A percentile compares a stretch with the other conserved stretches of the same genome.
phyloP scores from a whole-genome alignment of 2,113 vertebrate species.

The Zingel zingel region DNA sequence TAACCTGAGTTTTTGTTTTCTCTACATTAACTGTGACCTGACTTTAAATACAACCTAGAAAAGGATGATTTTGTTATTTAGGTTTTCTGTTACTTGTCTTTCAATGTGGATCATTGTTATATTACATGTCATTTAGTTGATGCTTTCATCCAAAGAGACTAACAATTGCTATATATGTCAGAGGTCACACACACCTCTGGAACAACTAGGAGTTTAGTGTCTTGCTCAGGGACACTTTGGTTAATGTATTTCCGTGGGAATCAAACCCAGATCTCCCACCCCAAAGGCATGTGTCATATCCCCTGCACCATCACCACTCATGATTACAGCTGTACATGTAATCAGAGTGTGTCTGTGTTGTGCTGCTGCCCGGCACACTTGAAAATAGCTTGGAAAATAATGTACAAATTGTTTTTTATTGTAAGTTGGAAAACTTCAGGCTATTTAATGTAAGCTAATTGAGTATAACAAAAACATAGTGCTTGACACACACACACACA shows the following conservation, averaged over 20 bases:
- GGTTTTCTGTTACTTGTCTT: conserved; percentile 1
- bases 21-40: neutral
- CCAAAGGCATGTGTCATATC: too few species aligned
- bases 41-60: neutral
- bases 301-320: too few species aligned
- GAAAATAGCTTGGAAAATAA: conserved; percentile 12
- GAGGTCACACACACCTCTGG: too few species aligned
- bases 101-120: neutral
- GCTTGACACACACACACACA: conserved; percentile 19
- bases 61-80: neutral
- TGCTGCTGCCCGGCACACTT: neutral
- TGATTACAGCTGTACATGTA: conserved; percentile 16
- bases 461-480: conserved; percentile 26
- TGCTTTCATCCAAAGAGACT: too few species aligned
- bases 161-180: too few species aligned
- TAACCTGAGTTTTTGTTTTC: neutral
- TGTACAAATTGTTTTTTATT: conserved; percentile 1
- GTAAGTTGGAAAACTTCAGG: conserved; percentile 41
- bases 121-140: too few species aligned
- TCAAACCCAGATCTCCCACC: too few species aligned
- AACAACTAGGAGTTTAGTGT: too few species aligned
- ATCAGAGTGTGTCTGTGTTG: neutral
- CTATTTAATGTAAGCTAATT: conserved; percentile 44
- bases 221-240: too few species aligned
- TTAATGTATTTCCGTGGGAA: too few species aligned